These are phyloP conservation scores for Anthophora plumipes DNA, from an alignment of 2,888 invertebrate genomes.

Conservation along the genomic window DNA sequence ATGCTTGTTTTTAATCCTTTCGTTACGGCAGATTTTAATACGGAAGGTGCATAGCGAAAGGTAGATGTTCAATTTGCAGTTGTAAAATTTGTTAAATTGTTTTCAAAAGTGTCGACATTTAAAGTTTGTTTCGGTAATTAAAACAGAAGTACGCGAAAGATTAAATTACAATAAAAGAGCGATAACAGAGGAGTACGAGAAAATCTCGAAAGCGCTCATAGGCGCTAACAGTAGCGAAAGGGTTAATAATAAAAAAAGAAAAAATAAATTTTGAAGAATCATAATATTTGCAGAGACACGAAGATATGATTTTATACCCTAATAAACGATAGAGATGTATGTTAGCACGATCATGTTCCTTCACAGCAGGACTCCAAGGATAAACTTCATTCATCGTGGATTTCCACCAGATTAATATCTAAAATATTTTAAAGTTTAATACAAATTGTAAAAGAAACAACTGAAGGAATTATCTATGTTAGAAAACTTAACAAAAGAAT, in stretches of 20 bases:
- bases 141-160: too few relatives aligned
- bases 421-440: conserved; percentile 27
- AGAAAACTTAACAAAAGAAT: not conserved
- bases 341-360: conserved; percentile 95
- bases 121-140: too few relatives aligned
- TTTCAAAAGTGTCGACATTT: too few relatives aligned
- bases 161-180: too few relatives aligned
- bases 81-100: too few relatives aligned
- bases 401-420: conserved; percentile 92
- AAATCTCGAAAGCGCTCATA: too few relatives aligned
- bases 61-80: too few relatives aligned
- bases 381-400: conserved; percentile 94
- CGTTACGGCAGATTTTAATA: too few relatives aligned
- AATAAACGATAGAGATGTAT: conserved; percentile 92
- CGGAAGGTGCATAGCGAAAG: too few relatives aligned
- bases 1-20: not conserved
- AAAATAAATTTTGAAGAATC: conserved; percentile 16
- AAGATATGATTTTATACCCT: conserved; percentile 86
- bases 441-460: not conserved
- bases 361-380: conserved; percentile 95
- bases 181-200: too few relatives aligned
- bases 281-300: conserved; percentile 3
- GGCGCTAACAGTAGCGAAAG: too few relatives aligned
- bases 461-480: not conserved
- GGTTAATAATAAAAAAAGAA: too few relatives aligned